Base-by-base conservation (phyloP, 2,113 vertebrate species). In the Corythornis cristatus region DNA sequence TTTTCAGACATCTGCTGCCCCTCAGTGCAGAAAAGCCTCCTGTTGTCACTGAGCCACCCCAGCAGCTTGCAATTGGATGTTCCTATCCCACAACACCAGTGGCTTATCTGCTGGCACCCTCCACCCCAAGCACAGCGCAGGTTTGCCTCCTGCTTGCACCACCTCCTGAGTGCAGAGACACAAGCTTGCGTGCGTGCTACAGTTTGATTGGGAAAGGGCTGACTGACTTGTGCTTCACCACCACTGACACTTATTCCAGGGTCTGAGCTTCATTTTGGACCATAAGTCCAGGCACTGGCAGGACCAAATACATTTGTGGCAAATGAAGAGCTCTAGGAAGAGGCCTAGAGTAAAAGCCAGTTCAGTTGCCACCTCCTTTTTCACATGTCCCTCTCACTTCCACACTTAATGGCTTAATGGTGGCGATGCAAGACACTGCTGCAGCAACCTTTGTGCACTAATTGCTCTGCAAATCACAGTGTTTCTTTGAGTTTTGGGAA, bases 111-210 rank as follows among this genome's bases (percentile, higher is more conserved):
- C 46, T 73, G 77, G 35, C 21, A 82, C 37, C 48, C 48, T 64
- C 53, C 48, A 68, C 6, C 17, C 15, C 40, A 60, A 67, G 73
- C 37, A 77, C 73, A 51, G 37, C 58, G 50, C 12, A 58, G 37
- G 13, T 64, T 67, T 91, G 53, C 28, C 64, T 75, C 77, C 40
- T 75, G 77, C 48, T 78, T 56, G 15, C 35, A 23, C 13, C 43
- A 62, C 37, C 50, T 90, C n/a, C 56, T 46, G 51, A 65, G 15
- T 1, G 0, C 60, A 64, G 21, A 74, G 48, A 46, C 57, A 75
- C 0, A 3, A 68, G 43, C 17, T 5, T 45, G 45, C 20, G 13
- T 2, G 15, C 0, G 0, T 31, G 22, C 54, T 70, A 66, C 4
- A 11, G 58, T 13, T 65, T 60, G 20, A 25, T 75, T 61, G 53